Percentiles rank a stretch among this genome's conserved stretches.
Evolutionary conservation across 92 coral and sea anemone species (phyloP).

Genomic region (Porites cylindrica): DNA sequence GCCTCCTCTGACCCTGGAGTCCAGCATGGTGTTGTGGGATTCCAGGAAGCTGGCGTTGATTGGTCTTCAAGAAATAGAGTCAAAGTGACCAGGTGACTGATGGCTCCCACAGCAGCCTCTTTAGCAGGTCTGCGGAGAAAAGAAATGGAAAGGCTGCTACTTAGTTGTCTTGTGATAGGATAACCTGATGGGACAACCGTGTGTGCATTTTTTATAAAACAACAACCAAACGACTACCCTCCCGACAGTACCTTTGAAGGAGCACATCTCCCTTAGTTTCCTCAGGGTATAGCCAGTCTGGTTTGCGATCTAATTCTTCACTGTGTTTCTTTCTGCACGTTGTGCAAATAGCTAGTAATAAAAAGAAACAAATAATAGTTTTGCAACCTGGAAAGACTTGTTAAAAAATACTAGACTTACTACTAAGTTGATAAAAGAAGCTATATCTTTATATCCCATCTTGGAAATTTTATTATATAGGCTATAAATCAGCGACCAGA

Average conservation of each 20-base stretch:
- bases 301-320: conserved; percentile 30
- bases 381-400: not conserved
- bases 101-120: conserved; percentile 41
- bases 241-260: conserved; percentile 19
- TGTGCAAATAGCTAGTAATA: conserved; percentile 38
- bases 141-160: conserved; percentile 10
- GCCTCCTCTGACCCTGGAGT: conserved; percentile 49
- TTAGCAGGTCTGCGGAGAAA: conserved; percentile 32
- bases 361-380: not conserved
- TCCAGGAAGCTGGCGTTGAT: conserved; percentile 18
- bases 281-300: conserved; percentile 45
- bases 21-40: conserved; percentile 59
- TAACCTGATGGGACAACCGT: too few species aligned
- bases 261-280: conserved; percentile 15
- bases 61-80: conserved; percentile 36
- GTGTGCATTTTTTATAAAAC: too few species aligned
- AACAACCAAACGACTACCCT: too few species aligned
- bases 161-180: too few species aligned
- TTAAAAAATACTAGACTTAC: not conserved
- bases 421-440: conserved; percentile 2
- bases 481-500: too few species aligned
- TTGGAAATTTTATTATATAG: too few species aligned
- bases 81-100: conserved; percentile 26
- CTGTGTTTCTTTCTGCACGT: conserved; percentile 43
- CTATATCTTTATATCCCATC: not conserved